A percentile compares a stretch with the other conserved stretches of the same genome.
These are phyloP conservation scores for Zeus faber DNA, from an alignment of 2,113 vertebrate genomes.

Conservation along the genomic window DNA sequence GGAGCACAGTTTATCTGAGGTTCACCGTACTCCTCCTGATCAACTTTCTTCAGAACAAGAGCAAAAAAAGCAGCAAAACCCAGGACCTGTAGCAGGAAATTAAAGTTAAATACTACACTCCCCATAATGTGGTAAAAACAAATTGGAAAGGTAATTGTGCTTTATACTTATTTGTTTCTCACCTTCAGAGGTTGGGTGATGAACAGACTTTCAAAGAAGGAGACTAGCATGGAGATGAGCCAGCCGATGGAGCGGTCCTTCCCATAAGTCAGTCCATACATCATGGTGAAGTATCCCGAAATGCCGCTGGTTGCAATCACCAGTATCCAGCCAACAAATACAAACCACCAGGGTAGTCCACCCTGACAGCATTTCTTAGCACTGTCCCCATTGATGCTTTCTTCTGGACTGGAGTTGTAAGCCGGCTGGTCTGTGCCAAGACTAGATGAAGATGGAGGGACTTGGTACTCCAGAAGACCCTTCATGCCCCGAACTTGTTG, in stretches of 20 bases:
- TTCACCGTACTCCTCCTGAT: slow-evolving; percentile 84
- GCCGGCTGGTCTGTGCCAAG: slow-evolving; percentile 50
- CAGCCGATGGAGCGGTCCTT: slow-evolving; percentile 87
- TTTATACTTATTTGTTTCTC: slow-evolving; percentile 23
- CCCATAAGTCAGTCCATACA: slow-evolving; percentile 89
- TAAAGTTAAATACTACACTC: background rate
- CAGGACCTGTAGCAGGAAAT: slow-evolving; percentile 78
- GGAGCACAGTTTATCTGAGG: slow-evolving; percentile 53
- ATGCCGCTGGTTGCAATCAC: slow-evolving; percentile 82
- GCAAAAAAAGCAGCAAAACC: slow-evolving; percentile 96
- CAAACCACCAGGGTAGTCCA: slow-evolving; percentile 92
- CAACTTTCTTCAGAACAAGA: slow-evolving; percentile 87
- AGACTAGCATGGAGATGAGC: slow-evolving; percentile 90
- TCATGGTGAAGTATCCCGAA: slow-evolving; percentile 91
- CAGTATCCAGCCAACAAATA: slow-evolving; percentile 87
- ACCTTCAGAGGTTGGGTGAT: slow-evolving; percentile 95
- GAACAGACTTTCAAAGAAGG: slow-evolving; percentile 92
- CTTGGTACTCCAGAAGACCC: slow-evolving; percentile 66
- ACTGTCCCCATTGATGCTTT: slow-evolving; percentile 27
- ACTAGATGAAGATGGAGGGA: slow-evolving; percentile 47
- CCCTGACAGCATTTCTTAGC: slow-evolving; percentile 53
- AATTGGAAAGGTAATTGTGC: background rate
- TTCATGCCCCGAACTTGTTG: slow-evolving; percentile 85
- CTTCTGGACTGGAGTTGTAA: slow-evolving; percentile 52
- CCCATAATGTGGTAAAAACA: background rate